Conservation (phyloP, 64 coral and sea anemone genomes). For the Stichodactyla mertensii region DNA sequence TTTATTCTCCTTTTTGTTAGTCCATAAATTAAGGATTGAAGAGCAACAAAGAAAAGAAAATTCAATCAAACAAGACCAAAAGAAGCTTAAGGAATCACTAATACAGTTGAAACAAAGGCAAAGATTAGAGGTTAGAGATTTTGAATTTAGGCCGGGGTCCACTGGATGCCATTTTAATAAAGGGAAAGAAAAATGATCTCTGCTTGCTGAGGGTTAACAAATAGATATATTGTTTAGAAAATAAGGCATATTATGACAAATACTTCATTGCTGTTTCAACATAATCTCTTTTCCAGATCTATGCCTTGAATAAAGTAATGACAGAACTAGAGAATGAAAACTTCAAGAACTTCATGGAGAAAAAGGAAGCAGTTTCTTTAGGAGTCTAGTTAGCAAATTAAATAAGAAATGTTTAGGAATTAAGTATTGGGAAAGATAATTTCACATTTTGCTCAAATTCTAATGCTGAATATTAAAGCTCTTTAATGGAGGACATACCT, state of each 20-base stretch:
- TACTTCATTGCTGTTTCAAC: background rate
- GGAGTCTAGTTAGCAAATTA: conserved; percentile 34
- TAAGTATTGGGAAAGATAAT: background rate
- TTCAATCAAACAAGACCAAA: conserved; percentile 60
- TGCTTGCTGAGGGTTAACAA: background rate
- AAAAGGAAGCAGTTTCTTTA: conserved; percentile 54
- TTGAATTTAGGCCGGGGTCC: background rate
- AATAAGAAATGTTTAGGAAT: background rate
- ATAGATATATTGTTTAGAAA: background rate
- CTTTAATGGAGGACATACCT: too few species aligned
- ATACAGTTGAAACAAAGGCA: conserved; percentile 75
- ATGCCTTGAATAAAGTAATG: conserved; percentile 92
- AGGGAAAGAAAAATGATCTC: background rate
- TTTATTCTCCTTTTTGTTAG: conserved; percentile 25
- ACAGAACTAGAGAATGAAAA: conserved; percentile 87
- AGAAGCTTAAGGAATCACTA: conserved; percentile 40
- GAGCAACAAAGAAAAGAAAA: conserved; percentile 69
- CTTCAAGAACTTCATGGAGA: conserved; percentile 90
- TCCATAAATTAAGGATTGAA: conserved; percentile 58
- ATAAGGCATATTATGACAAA: background rate
- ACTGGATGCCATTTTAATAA: background rate
- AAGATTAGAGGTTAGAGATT: conserved; percentile 56
- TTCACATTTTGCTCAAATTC: background rate
- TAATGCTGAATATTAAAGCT: too few species aligned
- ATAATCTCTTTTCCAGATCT: conserved; percentile 63